These are phyloP conservation scores for Anas platyrhynchos DNA, from an alignment of 2,113 vertebrate species.

Conservation along the genomic window DNA sequence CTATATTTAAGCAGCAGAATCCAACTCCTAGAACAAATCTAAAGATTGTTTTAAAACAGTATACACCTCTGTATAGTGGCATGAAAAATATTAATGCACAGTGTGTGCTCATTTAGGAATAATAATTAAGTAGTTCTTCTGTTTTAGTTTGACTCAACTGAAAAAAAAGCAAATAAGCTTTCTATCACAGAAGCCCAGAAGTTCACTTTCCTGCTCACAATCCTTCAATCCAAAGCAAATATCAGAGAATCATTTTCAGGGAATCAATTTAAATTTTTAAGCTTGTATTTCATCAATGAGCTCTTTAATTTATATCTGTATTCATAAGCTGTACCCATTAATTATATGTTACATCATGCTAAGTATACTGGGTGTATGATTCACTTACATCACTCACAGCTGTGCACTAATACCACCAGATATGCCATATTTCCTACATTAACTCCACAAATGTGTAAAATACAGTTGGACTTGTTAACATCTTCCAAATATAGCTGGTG, in stretches of 20 bases:
- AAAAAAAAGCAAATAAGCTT: conserved; percentile 7
- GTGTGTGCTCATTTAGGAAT: not conserved
- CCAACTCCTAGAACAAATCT: not conserved
- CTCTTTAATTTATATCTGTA: not conserved
- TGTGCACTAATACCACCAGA: not conserved
- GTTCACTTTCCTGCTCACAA: not conserved
- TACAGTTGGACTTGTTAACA: not conserved
- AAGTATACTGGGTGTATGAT: not conserved
- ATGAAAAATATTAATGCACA: not conserved
- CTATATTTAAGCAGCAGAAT: not conserved
- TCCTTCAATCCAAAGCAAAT: not conserved
- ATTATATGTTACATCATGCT: not conserved
- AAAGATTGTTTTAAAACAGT: not conserved
- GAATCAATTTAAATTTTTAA: conserved; percentile 25
- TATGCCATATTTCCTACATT: not conserved
- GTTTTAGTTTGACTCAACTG: not conserved
- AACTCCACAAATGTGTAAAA: not conserved
- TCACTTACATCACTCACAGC: not conserved
- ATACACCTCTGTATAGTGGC: not conserved
- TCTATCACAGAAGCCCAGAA: not conserved
- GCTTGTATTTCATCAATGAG: not conserved
- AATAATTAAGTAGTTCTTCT: not conserved
- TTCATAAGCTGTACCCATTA: not conserved
- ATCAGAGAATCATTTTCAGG: not conserved
- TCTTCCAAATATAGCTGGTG: not conserved